Base-by-base conservation (phyloP, 1,140 invertebrate genomes). In the Ceratina calcarata region DNA sequence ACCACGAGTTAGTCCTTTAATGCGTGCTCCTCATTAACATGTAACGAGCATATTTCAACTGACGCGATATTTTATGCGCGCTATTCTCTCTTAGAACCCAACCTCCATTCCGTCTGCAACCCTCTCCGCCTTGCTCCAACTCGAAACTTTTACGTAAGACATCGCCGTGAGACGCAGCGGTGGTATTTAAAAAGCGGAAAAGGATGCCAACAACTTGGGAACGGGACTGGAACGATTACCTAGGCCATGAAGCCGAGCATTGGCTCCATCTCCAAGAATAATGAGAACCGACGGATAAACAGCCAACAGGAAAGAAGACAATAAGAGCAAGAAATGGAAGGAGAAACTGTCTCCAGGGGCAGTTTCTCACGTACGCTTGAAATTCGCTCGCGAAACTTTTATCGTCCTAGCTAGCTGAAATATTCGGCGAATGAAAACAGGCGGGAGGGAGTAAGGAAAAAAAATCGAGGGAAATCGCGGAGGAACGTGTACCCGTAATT, bases 141-240 rank as follows among this genome's bases (percentile, higher is more conserved):
- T 3, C 53, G 62, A 61, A 62, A 68, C 27, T 80, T 80, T 55
- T 65, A 72, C 32, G 53, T 67, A 65, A 74, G 55, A 60, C 51
- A 8, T 32, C 18, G 6, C 15, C 51, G 1, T 0, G 15, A 51
- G 15, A 66, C 8, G 51, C 18, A 24, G 57, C 18, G 20, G 70
- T n/a, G 51, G 37, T 27, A 37, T 79, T 74, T 74, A 74, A 74
- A 79, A 67, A 79, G n/a, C 37, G n/a, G 15, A 20, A 66, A 57
- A 53, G 58, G 58, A 62, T 70, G 67, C 58, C 66, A 62, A 71
- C 27, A 53, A 2, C 16, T 20, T 12, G 58, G 6, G 32, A 73
- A 60, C 22, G 18, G 18, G 16, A 18, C 22, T 16, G 37, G 22
- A 10, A n/a, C 61, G 70, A 74, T 79, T 74, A 74, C 61, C 16